Evolutionary conservation across 2,888 invertebrate species (phyloP).

Genomic region (Candidula unifasciata): DNA sequence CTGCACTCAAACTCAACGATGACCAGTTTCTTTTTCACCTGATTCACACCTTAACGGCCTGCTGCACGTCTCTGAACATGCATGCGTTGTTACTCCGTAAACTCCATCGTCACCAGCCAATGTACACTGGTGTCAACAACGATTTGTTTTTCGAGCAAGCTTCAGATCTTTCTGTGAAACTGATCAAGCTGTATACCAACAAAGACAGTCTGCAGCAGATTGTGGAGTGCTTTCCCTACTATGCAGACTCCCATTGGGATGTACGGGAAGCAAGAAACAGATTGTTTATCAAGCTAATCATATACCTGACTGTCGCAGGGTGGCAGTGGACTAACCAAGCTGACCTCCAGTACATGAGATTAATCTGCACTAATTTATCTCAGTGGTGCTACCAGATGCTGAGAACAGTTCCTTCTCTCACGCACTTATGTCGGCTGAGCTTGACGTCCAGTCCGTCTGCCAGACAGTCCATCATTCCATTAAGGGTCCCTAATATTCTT

Average conservation of each 20-base stretch:
- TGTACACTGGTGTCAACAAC: constrained; percentile 61
- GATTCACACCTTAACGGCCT: constrained; percentile 59
- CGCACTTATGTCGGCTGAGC: constrained; percentile 60
- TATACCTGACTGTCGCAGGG: constrained; percentile 65
- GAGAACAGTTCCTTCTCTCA: constrained; percentile 58
- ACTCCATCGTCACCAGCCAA: constrained; percentile 68
- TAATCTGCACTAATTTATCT: constrained; percentile 59
- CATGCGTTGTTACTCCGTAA: constrained; percentile 66
- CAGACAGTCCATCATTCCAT: constrained; percentile 54
- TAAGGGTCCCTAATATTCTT: constrained; percentile 60
- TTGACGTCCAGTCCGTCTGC: constrained; percentile 57
- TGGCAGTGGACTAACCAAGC: constrained; percentile 63
- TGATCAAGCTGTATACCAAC: constrained; percentile 58
- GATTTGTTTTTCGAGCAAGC: constrained; percentile 64
- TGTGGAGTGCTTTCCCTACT: constrained; percentile 65
- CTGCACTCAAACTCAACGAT: constrained; percentile 66
- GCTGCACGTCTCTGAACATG: constrained; percentile 60
- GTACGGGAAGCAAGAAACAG: constrained; percentile 56
- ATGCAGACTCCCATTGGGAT: constrained; percentile 68
- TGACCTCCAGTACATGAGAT: constrained; percentile 60
- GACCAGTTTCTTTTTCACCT: constrained; percentile 63
- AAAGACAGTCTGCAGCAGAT: constrained; percentile 56
- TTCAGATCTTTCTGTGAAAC: constrained; percentile 65
- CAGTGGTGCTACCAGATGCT: constrained; percentile 61
- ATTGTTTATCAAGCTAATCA: constrained; percentile 61